A percentile compares a stretch with the other conserved stretches of the same genome.
These are phyloP conservation scores for Cacatua alba DNA, from an alignment of 2,113 vertebrate genomes.

Conservation along the genomic window DNA sequence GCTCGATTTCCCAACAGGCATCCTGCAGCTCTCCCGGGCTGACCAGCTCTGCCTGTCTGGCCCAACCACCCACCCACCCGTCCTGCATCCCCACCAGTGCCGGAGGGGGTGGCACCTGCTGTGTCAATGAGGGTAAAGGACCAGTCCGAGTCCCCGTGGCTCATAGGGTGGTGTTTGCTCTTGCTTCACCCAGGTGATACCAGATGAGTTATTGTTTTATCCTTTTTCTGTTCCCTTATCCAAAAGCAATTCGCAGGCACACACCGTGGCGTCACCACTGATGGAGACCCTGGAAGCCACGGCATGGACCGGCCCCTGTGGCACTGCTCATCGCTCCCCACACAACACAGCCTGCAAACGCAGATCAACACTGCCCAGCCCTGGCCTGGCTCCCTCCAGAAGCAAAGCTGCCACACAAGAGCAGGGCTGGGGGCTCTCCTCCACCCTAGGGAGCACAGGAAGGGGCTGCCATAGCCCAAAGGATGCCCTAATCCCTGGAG, in stretches of 20 bases:
- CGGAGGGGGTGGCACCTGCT: fast-evolving
- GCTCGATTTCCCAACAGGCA: background rate
- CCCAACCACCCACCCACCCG: background rate
- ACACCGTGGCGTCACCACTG: fast-evolving
- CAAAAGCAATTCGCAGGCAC: background rate
- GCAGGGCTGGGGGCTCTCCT: background rate
- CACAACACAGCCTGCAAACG: background rate
- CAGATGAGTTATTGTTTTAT: fast-evolving
- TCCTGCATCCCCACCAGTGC: background rate
- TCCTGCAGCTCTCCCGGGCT: background rate
- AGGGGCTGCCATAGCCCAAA: background rate
- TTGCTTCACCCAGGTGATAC: background rate
- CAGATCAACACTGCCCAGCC: background rate
- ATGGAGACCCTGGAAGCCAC: background rate
- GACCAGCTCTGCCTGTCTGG: background rate
- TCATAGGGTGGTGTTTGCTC: fast-evolving
- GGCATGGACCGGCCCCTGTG: fast-evolving
- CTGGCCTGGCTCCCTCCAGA: background rate
- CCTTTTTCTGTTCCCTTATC: background rate
- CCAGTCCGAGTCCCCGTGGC: fast-evolving
- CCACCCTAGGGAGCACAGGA: background rate
- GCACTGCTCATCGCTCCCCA: background rate
- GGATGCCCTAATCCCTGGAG: background rate
- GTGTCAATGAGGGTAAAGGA: fast-evolving
- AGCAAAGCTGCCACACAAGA: background rate